Base-by-base conservation (phyloP, 2,113 vertebrate species). In the Dipodomys ordii region DNA sequence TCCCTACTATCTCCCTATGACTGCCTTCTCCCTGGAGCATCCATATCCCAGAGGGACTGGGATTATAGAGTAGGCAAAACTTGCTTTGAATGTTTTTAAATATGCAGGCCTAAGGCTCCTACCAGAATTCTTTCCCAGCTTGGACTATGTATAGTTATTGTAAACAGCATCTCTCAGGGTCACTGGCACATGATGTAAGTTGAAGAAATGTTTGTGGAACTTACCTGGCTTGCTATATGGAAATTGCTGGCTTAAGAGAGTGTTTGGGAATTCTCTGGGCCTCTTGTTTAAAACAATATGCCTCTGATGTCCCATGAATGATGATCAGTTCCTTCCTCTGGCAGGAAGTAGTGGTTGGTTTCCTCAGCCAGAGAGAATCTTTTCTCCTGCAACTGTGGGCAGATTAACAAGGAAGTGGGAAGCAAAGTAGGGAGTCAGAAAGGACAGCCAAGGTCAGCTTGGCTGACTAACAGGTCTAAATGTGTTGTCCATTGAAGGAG, bases 301-400 rank as follows among this genome's bases (percentile, higher is more conserved):
- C 74, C 77, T 83, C 76, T 90, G 67, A 83, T 91, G 94, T 95
- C 76, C 13, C 4, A 1, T 20, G 57, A 96, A 77, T 57, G 80
- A 92, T 46, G 81, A 93, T 49, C 72, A 49, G 12, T 91, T 95
- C 91, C 96, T 95, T 96, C 91, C 94, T 91, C 88, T 90, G 89
- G 84, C 91, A 92, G 94, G 91, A 95, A 95, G 81, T 67, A 23
- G 78, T 22, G 74, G 78, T 73, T 19, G 27, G 35, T 65, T 93
- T 95, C 87, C 77, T 69, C 46, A n/a, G 83, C 57, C 89, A 89
- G 86, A 67, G 35, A 85, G 71, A 85, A 44, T n/a, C 60, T 20
- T 57, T 69, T 60, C 32, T 44, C 62, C 18, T 69, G 49, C 30
- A 27, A 57, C 57, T 10, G 12, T 60, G 87, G 46, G 87, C 44